Percentiles rank a stretch among this genome's conserved stretches.
Conservation (phyloP, 2,888 invertebrate species). For the Bruchidius siliquastri region DNA sequence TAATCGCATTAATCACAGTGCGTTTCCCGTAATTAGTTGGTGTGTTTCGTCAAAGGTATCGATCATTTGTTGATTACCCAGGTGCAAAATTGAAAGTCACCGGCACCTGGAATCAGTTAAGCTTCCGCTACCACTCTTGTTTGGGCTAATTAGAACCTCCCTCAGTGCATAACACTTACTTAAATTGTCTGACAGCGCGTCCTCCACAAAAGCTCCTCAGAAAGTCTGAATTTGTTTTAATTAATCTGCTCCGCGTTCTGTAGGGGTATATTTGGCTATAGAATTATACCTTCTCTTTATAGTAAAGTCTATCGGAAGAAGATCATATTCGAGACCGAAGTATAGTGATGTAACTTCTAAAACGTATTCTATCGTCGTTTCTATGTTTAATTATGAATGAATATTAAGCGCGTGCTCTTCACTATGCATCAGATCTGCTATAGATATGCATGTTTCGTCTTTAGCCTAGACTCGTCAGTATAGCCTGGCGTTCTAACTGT, state of each 20-base stretch:
- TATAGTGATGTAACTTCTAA: too few relatives aligned
- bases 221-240: neutral
- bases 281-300: too few relatives aligned
- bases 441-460: too few relatives aligned
- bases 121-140: slow-evolving; percentile 13
- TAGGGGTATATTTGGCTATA: neutral
- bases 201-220: neutral
- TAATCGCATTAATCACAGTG: slow-evolving; percentile 41
- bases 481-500: too few relatives aligned
- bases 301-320: too few relatives aligned
- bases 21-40: slow-evolving; percentile 39
- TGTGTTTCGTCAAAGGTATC: slow-evolving; percentile 30
- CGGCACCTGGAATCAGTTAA: slow-evolving; percentile 32
- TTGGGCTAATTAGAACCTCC: slow-evolving; percentile 22
- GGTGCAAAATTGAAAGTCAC: slow-evolving; percentile 42
- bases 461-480: too few relatives aligned
- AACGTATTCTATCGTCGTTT: too few relatives aligned
- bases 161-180: neutral
- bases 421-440: too few relatives aligned
- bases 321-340: too few relatives aligned
- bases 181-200: neutral
- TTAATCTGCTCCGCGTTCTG: neutral
- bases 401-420: too few relatives aligned
- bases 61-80: slow-evolving; percentile 35
- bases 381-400: too few relatives aligned